These are phyloP conservation scores for Calameuta pallipes DNA, from an alignment of 2,888 invertebrate genomes.

Conservation along the genomic window DNA sequence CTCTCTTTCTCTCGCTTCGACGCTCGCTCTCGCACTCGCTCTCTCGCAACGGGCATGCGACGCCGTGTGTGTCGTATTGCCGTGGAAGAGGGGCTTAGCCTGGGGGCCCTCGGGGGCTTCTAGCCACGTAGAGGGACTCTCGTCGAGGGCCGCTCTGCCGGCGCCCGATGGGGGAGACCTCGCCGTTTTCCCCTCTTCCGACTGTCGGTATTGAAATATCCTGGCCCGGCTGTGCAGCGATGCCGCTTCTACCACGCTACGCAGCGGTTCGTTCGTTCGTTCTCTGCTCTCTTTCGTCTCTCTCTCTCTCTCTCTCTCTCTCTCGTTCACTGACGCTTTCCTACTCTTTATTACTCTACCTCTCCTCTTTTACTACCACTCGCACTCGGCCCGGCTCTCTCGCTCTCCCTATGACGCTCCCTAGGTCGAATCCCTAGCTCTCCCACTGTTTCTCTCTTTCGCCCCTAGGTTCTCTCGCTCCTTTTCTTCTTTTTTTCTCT, in stretches of 20 bases:
- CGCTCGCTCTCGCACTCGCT: conserved; percentile 7
- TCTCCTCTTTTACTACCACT: conserved; percentile 7
- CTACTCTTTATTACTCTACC: too few relatives aligned
- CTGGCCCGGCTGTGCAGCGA: conserved; percentile 54
- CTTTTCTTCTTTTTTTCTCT: conserved; percentile 15
- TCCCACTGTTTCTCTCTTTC: conserved; percentile 14
- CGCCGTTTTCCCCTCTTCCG: conserved; percentile 32
- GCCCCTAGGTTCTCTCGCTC: conserved; percentile 20
- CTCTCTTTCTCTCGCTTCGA: conserved; percentile 6
- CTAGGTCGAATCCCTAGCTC: conserved; percentile 15
- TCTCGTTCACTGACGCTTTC: too few relatives aligned
- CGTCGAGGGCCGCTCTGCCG: too few relatives aligned
- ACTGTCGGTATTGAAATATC: conserved; percentile 54
- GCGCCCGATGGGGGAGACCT: conserved; percentile 13
- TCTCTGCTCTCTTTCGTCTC: conserved; percentile 13
- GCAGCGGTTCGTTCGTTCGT: conserved; percentile 25
- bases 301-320: conserved; percentile 17
- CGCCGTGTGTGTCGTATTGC: conserved; percentile 16
- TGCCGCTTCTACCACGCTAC: conserved; percentile 50
- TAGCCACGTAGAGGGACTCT: background rate
- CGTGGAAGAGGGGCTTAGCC: conserved; percentile 17
- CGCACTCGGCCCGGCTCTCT: conserved; percentile 19
- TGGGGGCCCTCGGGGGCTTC: conserved; percentile 20
- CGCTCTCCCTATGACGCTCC: conserved; percentile 11
- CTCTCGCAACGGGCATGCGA: conserved; percentile 20